phyloP scores from a whole-genome alignment of 2,888 invertebrate genomes.

The Drosophila neonasuta region DNA sequence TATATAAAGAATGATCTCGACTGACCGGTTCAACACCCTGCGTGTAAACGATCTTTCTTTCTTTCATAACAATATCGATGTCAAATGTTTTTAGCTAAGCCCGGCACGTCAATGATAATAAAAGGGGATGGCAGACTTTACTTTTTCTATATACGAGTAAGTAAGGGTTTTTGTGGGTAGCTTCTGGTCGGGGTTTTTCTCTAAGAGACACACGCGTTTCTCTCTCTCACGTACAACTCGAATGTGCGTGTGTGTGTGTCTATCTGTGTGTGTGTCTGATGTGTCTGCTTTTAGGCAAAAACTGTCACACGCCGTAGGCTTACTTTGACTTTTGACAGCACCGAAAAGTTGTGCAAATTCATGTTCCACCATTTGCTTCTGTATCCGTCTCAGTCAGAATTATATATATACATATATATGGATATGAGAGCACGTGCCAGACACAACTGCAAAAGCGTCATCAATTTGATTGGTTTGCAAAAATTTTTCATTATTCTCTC shows the following conservation, averaged over 20 bases:
- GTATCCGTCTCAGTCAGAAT: constrained; percentile 14
- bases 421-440: constrained; percentile 66
- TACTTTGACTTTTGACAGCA: constrained; percentile 72
- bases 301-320: constrained; percentile 68
- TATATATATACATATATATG: constrained; percentile 15
- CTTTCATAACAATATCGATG: constrained; percentile 59
- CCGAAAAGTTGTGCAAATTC: constrained; percentile 62
- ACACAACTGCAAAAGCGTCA: constrained; percentile 24
- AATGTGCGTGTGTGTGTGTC: background rate
- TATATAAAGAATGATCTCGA: constrained; percentile 32
- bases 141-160: no score
- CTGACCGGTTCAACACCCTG: constrained; percentile 39
- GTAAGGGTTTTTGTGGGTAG: constrained; percentile 34
- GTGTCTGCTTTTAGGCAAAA: constrained; percentile 50
- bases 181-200: background rate
- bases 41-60: constrained; percentile 41
- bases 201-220: constrained; percentile 7
- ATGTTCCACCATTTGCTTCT: constrained; percentile 33
- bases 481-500: constrained; percentile 53
- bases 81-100: constrained; percentile 56
- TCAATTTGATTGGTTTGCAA: constrained; percentile 51
- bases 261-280: background rate
- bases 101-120: constrained; percentile 61
- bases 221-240: constrained; percentile 44
- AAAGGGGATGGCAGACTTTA: constrained; percentile 49